Percentiles rank a stretch among this genome's conserved stretches.
Conservation (phyloP, 2,888 invertebrate genomes). For the Calephelis perditalis region DNA sequence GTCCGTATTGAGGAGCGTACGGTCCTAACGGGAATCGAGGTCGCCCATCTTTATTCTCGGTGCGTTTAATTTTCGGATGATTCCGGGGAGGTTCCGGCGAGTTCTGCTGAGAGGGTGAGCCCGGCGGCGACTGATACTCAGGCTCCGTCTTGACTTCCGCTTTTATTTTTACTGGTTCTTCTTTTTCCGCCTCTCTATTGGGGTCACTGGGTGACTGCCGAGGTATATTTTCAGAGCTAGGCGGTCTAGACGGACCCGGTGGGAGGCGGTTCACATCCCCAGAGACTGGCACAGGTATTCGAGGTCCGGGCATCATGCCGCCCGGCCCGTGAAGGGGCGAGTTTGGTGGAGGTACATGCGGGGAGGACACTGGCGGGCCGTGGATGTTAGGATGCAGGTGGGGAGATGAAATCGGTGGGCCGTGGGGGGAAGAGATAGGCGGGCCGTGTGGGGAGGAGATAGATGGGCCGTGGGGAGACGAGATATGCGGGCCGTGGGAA, state of each 20-base stretch:
- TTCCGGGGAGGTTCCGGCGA: slow-evolving; percentile 50
- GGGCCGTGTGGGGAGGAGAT: slow-evolving; percentile 23
- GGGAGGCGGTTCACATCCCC: slow-evolving; percentile 15
- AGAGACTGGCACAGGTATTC: slow-evolving; percentile 22
- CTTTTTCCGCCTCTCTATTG: slow-evolving; percentile 29
- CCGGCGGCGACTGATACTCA: slow-evolving; percentile 57
- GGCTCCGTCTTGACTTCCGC: slow-evolving; percentile 71
- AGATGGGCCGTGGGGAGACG: slow-evolving; percentile 19
- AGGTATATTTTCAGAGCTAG: slow-evolving; percentile 19
- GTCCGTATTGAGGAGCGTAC: slow-evolving; percentile 68
- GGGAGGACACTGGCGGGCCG: slow-evolving; percentile 3
- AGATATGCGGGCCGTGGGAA: slow-evolving; percentile 22
- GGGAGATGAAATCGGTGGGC: slow-evolving; percentile 13
- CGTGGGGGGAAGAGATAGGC: slow-evolving; percentile 32
- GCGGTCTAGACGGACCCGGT: slow-evolving; percentile 20
- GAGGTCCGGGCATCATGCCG: slow-evolving; percentile 28
- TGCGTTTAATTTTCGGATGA: slow-evolving; percentile 67
- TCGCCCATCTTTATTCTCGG: slow-evolving; percentile 63
- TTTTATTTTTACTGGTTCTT: slow-evolving; percentile 54
- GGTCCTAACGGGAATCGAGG: slow-evolving; percentile 66
- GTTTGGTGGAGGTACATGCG: slow-evolving; percentile 28
- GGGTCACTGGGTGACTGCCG: neutral
- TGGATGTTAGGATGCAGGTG: neutral
- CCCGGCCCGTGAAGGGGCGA: slow-evolving; percentile 23
- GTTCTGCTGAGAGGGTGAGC: slow-evolving; percentile 43